phyloP scores from a whole-genome alignment of 2,113 vertebrate genomes.

The Melospiza melodia region DNA sequence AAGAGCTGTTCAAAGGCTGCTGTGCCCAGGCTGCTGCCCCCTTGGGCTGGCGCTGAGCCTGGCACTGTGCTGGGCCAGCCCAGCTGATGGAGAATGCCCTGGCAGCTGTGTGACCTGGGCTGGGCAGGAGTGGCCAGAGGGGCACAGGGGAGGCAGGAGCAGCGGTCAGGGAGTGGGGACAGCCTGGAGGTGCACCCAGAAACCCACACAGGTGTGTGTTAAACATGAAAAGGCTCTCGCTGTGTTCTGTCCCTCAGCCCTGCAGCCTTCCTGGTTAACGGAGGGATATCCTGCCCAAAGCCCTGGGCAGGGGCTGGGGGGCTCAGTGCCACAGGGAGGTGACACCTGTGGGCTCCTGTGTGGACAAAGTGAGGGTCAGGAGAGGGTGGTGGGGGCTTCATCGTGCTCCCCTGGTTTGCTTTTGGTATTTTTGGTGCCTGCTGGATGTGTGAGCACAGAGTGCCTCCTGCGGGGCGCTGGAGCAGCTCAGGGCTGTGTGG shows the following conservation, averaged over 20 bases:
- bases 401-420: neutral
- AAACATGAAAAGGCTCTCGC: neutral
- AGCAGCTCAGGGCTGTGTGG: accelerated
- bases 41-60: neutral
- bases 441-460: slow-evolving; percentile 12
- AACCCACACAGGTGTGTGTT: accelerated
- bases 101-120: neutral
- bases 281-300: neutral
- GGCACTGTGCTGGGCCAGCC: neutral
- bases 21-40: neutral
- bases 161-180: neutral
- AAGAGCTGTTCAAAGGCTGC: neutral
- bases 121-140: neutral
- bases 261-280: neutral
- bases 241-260: neutral
- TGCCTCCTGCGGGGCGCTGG: slow-evolving; percentile 29
- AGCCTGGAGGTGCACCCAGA: neutral
- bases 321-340: neutral
- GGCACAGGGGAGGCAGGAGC: neutral
- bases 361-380: neutral
- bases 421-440: neutral
- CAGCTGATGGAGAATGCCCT: neutral
- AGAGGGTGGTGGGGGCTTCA: neutral
- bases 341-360: neutral
- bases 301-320: neutral